Percentiles rank a stretch among this genome's conserved stretches.
These are phyloP conservation scores for Parapsyche elsis DNA, from an alignment of 1,140 invertebrate species.

Conservation along the genomic window DNA sequence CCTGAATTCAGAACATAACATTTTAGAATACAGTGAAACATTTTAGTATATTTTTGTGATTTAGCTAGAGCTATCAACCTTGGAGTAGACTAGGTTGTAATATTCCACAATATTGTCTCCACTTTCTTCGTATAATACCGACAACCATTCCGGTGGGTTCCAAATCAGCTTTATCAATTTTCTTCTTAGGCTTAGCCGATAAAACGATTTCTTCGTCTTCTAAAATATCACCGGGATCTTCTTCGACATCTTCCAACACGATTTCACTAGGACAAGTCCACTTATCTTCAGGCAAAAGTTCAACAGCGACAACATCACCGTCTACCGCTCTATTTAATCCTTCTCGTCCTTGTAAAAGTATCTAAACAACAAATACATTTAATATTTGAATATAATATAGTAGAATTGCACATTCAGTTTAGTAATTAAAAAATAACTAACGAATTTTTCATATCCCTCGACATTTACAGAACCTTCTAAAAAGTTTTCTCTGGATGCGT, in stretches of 20 bases:
- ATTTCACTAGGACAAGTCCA: conserved; percentile 91
- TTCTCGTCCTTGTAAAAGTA: conserved; percentile 88
- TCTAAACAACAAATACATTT: conserved; percentile 66
- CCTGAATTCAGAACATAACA: conserved; percentile 61
- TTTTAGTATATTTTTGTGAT: background rate
- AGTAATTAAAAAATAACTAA: conserved; percentile 63
- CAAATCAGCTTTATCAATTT: conserved; percentile 58
- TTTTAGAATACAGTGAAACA: conserved; percentile 3
- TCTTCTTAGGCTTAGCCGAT: conserved; percentile 57
- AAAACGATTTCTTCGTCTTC: conserved; percentile 72
- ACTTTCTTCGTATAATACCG: conserved; percentile 95
- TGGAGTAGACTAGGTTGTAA: conserved; percentile 82
- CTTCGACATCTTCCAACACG: conserved; percentile 84
- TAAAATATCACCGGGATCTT: conserved; percentile 73
- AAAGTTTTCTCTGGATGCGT: conserved; percentile 91
- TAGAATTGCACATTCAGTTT: no score
- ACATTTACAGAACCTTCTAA: conserved; percentile 92
- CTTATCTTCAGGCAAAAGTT: conserved; percentile 88
- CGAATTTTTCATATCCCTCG: conserved; percentile 79
- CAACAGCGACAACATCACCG: conserved; percentile 93
- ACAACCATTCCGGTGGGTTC: conserved; percentile 91
- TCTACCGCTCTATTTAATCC: conserved; percentile 96
- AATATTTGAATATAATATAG: background rate
- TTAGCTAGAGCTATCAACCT: no score
- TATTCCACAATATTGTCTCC: conserved; percentile 97